Base-by-base conservation (phyloP, 2,888 invertebrate species). In the Hyppa rectilinea region DNA sequence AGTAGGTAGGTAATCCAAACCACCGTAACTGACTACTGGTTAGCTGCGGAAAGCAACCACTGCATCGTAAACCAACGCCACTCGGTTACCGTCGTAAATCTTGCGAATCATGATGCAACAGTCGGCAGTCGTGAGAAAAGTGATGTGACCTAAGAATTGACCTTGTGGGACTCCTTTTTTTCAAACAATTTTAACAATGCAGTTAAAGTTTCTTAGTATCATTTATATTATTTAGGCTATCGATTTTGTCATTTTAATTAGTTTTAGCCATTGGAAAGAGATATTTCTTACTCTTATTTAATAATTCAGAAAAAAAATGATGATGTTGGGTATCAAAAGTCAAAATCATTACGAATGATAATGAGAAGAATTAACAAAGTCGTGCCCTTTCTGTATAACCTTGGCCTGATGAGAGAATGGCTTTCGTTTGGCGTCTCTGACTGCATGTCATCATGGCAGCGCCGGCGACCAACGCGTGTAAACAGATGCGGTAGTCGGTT, bases 351-450 rank as follows among this genome's bases (percentile, higher is more conserved):
- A 69, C 43, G 23, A 61, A 74, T 75, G 31, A 75, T 53, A 60
- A 67, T 52, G 53, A 63, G 20, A 59, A 50, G n/a, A 58, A 70
- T 72, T 59, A 49, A 65, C 34, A 70, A 68, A 62, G 23, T n/a
- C 47, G 50, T 68, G 53, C 86, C 84, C 86, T 89, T 89, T 90
- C 63, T 66, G 61, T 68, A 60, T 82, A 87, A 89, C 91, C 90
- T 91, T 91, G 92, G 86, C 90, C 87, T 58, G 80, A 52, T 86
- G 76, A 74, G 78, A 85, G 84, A 87, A 79, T 85, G 85, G 82
- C 87, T 91, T 89, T 91, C 89, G 56, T 86, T 79, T 49, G 65
- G 75, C 75, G 84, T 82, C 86, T 80, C 81, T 83, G 77, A 85
- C 81, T 78, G 71, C 50, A 45, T 61, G 68, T 65, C 78, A 69